Evolutionary conservation across 1,140 invertebrate species (phyloP), one percentile per base, ranked within the genome.

Genomic region (Vanessa tameamea): DNA sequence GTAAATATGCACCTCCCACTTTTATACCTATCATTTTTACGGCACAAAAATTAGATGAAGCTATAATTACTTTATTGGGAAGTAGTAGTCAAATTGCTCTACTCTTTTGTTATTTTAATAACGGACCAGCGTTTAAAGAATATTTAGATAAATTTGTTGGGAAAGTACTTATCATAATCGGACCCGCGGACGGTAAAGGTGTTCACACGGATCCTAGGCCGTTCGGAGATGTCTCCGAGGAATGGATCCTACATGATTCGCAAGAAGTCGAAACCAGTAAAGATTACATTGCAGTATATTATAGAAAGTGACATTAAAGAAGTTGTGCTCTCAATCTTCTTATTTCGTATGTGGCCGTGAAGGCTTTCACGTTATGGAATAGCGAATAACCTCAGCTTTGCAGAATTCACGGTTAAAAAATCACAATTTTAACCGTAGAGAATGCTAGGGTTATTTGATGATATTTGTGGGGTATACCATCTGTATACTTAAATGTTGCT

Each of bases 101-200:
- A 64, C 79, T 97, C 31, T 97, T 97, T 82, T 97, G 96, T 80
- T 97, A 97, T 81, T 97, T 97, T 80, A 97, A 96, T 78, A 95
- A 96, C 76, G 93, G 94, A 1, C 48, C 69, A 8, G 95, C 95
- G 16, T 97, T 97, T 87, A 72, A 89, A 8, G 87, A 95, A 11
- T 97, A 97, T 81, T 83, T 96, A n/a, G 83, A 90, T 47, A 78
- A 92, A 61, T 96, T 94, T 82, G 81, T 84, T 5, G 96, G 96
- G 2, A 90, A 89, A 26, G 90, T 95, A 57, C 77, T 97, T 8
- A 93, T 96, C 72, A 94, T 97, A 14, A 95, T 96, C 77, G 96
- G 96, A 6, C 96, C 96, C 0, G 91, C 89, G n/a, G 86, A 94
- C n/a, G 94, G 93, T 1, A 86, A 93, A 74, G 93, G 94, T 63